These are phyloP conservation scores for Semotilus atromaculatus DNA, from an alignment of 2,797 vertebrate genomes.

Conservation along the genomic window DNA sequence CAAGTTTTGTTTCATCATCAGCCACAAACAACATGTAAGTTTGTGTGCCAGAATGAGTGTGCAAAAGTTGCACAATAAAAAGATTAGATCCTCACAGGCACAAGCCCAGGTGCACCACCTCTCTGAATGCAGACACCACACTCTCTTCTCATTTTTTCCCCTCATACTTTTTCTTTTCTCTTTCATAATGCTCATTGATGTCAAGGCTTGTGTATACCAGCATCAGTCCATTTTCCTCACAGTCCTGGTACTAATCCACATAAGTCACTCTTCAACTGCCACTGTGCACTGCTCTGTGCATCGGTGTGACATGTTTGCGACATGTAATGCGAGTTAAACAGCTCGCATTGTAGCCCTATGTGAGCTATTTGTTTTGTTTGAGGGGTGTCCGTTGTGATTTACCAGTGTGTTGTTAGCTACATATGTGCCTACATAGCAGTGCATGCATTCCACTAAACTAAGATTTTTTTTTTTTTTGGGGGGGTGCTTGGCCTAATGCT, in stretches of 20 bases:
- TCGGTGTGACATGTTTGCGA: conserved; percentile 26
- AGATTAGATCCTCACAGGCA: conserved; percentile 33
- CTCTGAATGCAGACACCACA: background rate
- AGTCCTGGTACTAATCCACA: conserved; percentile 5
- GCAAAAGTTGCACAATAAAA: conserved; percentile 12
- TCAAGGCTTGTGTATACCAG: background rate
- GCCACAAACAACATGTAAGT: conserved; percentile 4
- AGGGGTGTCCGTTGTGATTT: background rate
- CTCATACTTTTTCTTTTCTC: background rate
- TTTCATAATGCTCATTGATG: conserved; percentile 4
- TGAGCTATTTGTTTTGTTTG: background rate
- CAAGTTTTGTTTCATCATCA: conserved; percentile 33
- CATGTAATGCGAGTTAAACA: background rate
- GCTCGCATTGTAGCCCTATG: background rate
- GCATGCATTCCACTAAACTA: no score
- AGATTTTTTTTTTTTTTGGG: no score
- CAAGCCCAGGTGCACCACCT: conserved; percentile 24
- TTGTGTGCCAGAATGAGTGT: conserved; percentile 19
- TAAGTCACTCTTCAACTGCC: background rate
- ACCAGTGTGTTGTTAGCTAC: background rate
- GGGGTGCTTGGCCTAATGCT: no score
- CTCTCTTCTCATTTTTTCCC: background rate
- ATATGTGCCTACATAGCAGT: background rate
- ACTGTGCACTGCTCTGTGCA: conserved; percentile 5
- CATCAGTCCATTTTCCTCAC: background rate